Percentiles rank a stretch among this genome's conserved stretches.
These are phyloP conservation scores for Neodiprion fabricii DNA, from an alignment of 1,140 invertebrate species.

Conservation along the genomic window DNA sequence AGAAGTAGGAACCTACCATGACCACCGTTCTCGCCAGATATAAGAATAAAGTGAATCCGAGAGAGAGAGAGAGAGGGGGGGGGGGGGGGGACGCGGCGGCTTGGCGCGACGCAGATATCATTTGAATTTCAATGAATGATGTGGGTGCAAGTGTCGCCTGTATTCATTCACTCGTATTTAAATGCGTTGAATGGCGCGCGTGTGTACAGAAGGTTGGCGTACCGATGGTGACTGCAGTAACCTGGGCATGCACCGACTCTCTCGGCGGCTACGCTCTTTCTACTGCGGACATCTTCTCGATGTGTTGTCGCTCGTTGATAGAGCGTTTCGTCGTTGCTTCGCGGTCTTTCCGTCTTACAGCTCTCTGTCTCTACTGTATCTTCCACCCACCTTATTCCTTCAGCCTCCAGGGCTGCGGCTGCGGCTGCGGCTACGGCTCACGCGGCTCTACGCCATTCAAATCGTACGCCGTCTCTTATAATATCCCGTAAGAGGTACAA, in stretches of 20 bases:
- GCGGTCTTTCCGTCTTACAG: neutral
- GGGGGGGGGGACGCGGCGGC: neutral
- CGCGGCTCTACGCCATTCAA: neutral
- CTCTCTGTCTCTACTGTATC: neutral
- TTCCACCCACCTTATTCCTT: neutral
- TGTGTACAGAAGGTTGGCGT: slow-evolving; percentile 1
- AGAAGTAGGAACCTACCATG: neutral
- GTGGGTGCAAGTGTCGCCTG: slow-evolving; percentile 32
- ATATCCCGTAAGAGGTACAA: neutral
- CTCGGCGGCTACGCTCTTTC: neutral
- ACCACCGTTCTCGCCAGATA: neutral
- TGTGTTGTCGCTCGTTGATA: neutral
- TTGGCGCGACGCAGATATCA: slow-evolving; percentile 36
- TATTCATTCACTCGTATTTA: slow-evolving; percentile 26
- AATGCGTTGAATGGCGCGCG: slow-evolving; percentile 3
- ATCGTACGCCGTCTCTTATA: neutral
- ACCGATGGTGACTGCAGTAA: neutral
- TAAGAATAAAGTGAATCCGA: neutral
- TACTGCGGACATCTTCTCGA: neutral
- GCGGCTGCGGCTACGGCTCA: neutral
- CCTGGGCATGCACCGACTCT: neutral
- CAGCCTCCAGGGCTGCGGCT: neutral
- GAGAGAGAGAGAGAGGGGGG: slow-evolving; percentile 8
- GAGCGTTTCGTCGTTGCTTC: neutral
- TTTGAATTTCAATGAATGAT: slow-evolving; percentile 59